Evolutionary conservation across 2,888 invertebrate genomes (phyloP), one percentile per base, ranked within the genome.

Genomic region (Andrena haemorrhoa): DNA sequence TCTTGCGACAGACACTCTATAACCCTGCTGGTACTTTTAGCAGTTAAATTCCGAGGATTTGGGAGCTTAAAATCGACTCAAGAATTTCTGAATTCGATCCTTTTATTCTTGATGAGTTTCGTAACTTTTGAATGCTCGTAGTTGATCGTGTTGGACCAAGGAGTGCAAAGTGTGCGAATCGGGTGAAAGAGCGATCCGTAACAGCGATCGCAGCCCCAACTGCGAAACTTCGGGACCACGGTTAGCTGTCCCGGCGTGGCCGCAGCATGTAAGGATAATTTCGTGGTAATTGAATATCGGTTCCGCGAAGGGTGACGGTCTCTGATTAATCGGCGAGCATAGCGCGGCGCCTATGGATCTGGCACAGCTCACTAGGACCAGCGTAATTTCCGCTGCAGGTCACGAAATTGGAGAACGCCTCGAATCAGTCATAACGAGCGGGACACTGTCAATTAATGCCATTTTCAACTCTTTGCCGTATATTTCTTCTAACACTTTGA

Each of bases 271-370:
- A 70, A 71, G 70, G 78, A 81, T 77, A 75, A 79, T 82, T 79
- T 69, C 69, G 53, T 47, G 68, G 51, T 80, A 79, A 82, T 82
- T 51, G 68, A 82, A 79, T 80, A 79, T 82, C 69, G 75, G 79
- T 33, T 16, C 64, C 61, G 58, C 23, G 63, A 47, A 69, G 60
- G 74, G 31, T 69, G 72, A 68, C 60, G 60, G 26, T 26, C 49
- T 47, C 56, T 77, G 65, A 81, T 83, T 83, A 83, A 81, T 64
- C 77, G 64, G 26, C 71, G 35, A 41, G 68, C 60, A 56, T 33
- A 61, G 53, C 65, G 70, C 70, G 53, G 23, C 53, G 10, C 12
- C 26, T n/a, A 3, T 74, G 69, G 61, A 70, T 71, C 58, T 26
- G 49, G 0, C 61, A 33, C 2, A 12, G 41, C 20, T 26, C 56